phyloP scores from a whole-genome alignment of 2,888 invertebrate species.

The Neoitamus cyanurus region DNA sequence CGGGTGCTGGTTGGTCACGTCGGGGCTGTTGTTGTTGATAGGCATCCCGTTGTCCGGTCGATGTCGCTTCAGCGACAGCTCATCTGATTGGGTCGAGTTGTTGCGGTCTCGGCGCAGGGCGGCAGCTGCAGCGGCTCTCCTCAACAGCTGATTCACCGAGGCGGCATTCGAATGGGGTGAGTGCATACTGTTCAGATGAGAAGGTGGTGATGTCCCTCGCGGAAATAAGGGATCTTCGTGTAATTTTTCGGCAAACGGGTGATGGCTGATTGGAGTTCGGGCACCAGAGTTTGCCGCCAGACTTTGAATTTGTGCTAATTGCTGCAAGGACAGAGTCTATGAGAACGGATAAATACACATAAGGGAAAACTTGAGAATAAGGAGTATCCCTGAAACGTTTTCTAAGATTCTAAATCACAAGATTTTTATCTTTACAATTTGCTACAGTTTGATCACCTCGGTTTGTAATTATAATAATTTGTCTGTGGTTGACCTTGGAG shows the following conservation, averaged over 20 bases:
- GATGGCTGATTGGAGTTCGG: conserved; percentile 69
- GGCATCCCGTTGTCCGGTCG: conserved; percentile 64
- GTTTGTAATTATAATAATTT: no score
- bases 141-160: conserved; percentile 75
- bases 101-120: conserved; percentile 60
- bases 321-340: conserved; percentile 56
- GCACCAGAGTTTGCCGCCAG: conserved; percentile 68
- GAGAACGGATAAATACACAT: neutral
- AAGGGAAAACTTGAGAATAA: neutral
- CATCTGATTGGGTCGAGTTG: conserved; percentile 61
- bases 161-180: conserved; percentile 56
- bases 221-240: conserved; percentile 68
- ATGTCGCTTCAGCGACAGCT: conserved; percentile 61
- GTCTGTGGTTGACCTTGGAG: no score
- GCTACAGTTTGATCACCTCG: no score
- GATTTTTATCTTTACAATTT: no score
- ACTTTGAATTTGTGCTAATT: conserved; percentile 76
- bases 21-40: conserved; percentile 73
- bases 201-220: conserved; percentile 70
- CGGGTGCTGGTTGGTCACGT: conserved; percentile 68
- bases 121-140: conserved; percentile 71
- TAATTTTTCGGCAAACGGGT: conserved; percentile 66
- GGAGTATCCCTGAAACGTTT: neutral
- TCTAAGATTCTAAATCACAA: no score
- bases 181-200: conserved; percentile 68